Evolutionary conservation across 2,113 vertebrate species (phyloP), one percentile per base, ranked within the genome.

Genomic region (Lycaon pictus): DNA sequence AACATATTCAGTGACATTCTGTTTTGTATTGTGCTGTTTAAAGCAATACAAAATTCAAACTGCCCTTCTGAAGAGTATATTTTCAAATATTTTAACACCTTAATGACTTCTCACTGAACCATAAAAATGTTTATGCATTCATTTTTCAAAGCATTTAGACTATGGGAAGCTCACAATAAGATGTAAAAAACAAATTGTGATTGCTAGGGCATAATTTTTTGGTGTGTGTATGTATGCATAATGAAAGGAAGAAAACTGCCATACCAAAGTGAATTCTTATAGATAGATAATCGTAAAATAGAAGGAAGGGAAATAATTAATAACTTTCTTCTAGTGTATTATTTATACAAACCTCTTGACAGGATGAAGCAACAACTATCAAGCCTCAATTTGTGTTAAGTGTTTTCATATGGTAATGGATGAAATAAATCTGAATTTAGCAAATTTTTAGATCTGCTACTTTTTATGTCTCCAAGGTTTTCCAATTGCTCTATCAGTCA

Each of bases 41-140:
- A 7, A 94, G 90, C 96, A 97, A 95, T 97, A 80, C 71, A 97
- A 98, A 96, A 74, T 98, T 98, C 96, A 98, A 98, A 96, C 92
- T 95, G 32, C 97, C 97, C 98, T 98, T 98, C 98, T 98, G 97
- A 96, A 95, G 87, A 97, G 88, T 98, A 97, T 98, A 98, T 87
- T 98, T 98, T 93, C 97, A 98, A 98, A 98, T 94, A 98, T 98
- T 98, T 98, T 98, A 98, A 98, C 95, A 98, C 97, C 94, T 98
- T 98, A 98, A 99, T 98, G 97, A 97, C 89, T 98, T 99, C 93
- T 98, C 84, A 95, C 74, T 97, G 97, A 98, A 98, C 95, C 98
- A 98, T 98, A 99, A 98, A 98, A 98, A 98, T 98, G 98, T 99
- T 98, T 98, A 98, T 98, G 97, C 97, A 97, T 98, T 98, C 98